Conservation (phyloP, 1,140 invertebrate genomes). For the Heliconius hermathena region DNA sequence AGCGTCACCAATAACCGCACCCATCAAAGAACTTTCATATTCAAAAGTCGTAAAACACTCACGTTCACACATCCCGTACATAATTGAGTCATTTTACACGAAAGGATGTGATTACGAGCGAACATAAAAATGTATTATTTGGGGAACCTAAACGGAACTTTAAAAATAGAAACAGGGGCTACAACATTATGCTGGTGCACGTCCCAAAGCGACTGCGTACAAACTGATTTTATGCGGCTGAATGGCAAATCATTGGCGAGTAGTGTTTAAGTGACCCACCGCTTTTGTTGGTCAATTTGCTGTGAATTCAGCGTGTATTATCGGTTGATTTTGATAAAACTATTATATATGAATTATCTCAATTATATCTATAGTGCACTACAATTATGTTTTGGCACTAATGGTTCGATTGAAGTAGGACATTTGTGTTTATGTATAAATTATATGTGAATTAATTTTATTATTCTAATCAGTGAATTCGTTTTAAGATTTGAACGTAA, state of each 20-base stretch:
- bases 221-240: slow-evolving; percentile 39
- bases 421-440: neutral
- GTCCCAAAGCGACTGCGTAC: slow-evolving; percentile 36
- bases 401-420: too few species aligned
- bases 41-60: slow-evolving; percentile 62
- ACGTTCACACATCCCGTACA: slow-evolving; percentile 71
- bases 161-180: slow-evolving; percentile 59
- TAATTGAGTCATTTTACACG: slow-evolving; percentile 78
- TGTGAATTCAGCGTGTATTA: slow-evolving; percentile 18
- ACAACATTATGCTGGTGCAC: slow-evolving; percentile 34
- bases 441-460: too few species aligned
- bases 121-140: slow-evolving; percentile 74
- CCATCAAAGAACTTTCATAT: slow-evolving; percentile 58
- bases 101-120: slow-evolving; percentile 76
- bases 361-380: neutral
- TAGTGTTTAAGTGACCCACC: slow-evolving; percentile 25
- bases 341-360: neutral
- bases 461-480: too few species aligned
- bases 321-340: neutral
- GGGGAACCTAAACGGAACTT: slow-evolving; percentile 59
- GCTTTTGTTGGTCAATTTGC: slow-evolving; percentile 20
- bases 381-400: neutral
- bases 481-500: too few species aligned
- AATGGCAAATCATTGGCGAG: slow-evolving; percentile 33
- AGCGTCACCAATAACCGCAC: slow-evolving; percentile 42